These are phyloP conservation scores for Hoplostethus mediterraneus DNA, from an alignment of 2,797 vertebrate genomes.

Conservation along the genomic window DNA sequence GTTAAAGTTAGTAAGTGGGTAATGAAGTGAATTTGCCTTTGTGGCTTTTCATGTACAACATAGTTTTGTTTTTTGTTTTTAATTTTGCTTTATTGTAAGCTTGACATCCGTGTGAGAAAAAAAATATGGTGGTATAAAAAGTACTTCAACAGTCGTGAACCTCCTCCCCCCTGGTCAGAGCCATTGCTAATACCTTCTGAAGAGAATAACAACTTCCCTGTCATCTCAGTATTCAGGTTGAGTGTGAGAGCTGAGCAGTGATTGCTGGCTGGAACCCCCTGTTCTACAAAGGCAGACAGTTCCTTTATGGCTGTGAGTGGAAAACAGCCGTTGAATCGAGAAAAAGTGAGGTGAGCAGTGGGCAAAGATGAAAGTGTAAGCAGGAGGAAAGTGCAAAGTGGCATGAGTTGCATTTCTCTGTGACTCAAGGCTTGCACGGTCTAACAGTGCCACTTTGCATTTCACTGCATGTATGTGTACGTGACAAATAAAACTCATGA, in stretches of 20 bases:
- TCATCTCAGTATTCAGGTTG: conserved; percentile 53
- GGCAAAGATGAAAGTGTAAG: conserved; percentile 71
- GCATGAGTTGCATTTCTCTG: conserved; percentile 52
- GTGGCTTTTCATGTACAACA: conserved; percentile 50
- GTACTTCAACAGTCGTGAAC: neutral
- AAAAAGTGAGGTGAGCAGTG: conserved; percentile 57
- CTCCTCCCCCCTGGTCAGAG: conserved; percentile 37
- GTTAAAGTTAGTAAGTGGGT: conserved; percentile 40
- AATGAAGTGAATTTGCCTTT: conserved; percentile 62
- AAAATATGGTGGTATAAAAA: conserved; percentile 11
- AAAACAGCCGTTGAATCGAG: conserved; percentile 60
- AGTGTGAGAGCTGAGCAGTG: conserved; percentile 45
- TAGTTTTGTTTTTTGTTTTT: conserved; percentile 50
- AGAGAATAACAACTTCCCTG: conserved; percentile 53
- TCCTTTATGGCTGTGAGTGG: conserved; percentile 60
- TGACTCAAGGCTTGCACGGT: conserved; percentile 56
- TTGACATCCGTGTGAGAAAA: conserved; percentile 37
- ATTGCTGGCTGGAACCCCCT: conserved; percentile 43
- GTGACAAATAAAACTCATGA: too few species aligned
- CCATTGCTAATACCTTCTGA: conserved; percentile 58
- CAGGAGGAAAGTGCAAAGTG: conserved; percentile 53
- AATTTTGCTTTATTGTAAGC: conserved; percentile 58
- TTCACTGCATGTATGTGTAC: too few species aligned
- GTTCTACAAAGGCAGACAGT: conserved; percentile 51
- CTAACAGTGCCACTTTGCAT: too few species aligned